phyloP scores from a whole-genome alignment of 2,113 vertebrate genomes.

The Lycocorax pyrrhopterus region DNA sequence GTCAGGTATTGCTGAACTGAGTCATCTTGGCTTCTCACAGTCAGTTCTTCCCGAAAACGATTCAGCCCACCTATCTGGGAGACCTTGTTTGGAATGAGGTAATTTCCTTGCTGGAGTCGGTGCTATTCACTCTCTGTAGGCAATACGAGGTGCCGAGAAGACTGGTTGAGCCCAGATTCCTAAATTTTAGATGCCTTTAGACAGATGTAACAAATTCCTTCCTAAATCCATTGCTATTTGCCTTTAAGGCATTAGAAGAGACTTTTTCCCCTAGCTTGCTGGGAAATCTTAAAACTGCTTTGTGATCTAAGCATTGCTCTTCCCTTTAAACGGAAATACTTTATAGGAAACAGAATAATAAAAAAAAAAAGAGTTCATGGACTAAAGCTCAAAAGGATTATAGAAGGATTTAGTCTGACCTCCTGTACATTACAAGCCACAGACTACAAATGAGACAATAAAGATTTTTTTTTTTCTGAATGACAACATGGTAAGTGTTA shows the following conservation, averaged over 20 bases:
- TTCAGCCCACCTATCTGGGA: not conserved
- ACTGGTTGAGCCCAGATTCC: not conserved
- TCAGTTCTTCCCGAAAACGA: not conserved
- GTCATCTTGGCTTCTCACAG: not conserved
- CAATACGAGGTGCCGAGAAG: not conserved
- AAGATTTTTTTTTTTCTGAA: not conserved
- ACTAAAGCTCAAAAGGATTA: not conserved
- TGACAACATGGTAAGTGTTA: not conserved
- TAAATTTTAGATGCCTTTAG: conserved; percentile 1
- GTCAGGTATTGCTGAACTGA: not conserved
- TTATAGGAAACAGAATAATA: not conserved
- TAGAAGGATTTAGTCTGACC: not conserved
- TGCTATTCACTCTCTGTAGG: not conserved
- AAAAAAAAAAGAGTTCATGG: not conserved
- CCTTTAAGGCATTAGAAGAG: not conserved
- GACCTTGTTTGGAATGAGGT: not conserved
- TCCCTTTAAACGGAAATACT: not conserved
- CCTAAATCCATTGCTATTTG: not conserved
- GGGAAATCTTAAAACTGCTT: not conserved
- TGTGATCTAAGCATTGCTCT: not conserved
- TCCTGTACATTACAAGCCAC: not conserved
- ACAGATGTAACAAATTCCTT: not conserved
- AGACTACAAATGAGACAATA: not conserved
- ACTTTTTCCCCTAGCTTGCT: not conserved
- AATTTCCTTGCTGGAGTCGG: not conserved